Conservation (phyloP, 2,888 invertebrate species). For the Ypsolopha scabrella region DNA sequence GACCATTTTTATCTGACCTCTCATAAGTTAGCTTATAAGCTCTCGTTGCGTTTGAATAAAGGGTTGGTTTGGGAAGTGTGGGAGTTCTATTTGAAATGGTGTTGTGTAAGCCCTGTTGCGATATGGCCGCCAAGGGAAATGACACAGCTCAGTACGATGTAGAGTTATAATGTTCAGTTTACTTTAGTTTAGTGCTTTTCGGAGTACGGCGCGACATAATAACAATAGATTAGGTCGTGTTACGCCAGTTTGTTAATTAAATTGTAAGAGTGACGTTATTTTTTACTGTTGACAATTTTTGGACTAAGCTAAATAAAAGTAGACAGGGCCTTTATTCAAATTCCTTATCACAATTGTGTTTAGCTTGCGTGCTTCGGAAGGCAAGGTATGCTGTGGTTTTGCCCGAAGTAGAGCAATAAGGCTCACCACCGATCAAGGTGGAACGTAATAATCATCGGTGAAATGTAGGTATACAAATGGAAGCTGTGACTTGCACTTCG, state of each 20-base stretch:
- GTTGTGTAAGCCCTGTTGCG: conserved; percentile 2
- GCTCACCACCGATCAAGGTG: too few species aligned
- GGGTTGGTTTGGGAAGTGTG: background rate
- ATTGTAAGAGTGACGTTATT: too few species aligned
- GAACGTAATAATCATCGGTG: too few species aligned
- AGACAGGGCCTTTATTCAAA: too few species aligned
- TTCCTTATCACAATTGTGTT: too few species aligned
- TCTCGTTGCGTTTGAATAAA: background rate
- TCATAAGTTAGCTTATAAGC: background rate
- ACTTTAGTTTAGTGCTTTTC: conserved; percentile 1
- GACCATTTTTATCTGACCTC: background rate
- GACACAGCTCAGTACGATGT: conserved; percentile 1
- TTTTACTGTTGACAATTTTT: too few species aligned
- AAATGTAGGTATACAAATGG: too few species aligned
- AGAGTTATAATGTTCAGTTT: conserved; percentile 5
- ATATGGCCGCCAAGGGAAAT: conserved; percentile 9
- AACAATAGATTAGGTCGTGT: conserved; percentile 1
- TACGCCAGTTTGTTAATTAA: background rate
- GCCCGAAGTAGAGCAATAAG: too few species aligned
- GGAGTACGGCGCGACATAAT: background rate
- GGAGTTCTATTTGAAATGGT: background rate
- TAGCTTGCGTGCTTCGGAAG: too few species aligned
- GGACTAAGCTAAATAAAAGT: too few species aligned
- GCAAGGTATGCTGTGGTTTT: too few species aligned
- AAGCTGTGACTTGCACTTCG: too few species aligned